Evolutionary conservation across 2,888 invertebrate genomes (phyloP), one percentile per base, ranked within the genome.

Genomic region (Metallyticus violacea): DNA sequence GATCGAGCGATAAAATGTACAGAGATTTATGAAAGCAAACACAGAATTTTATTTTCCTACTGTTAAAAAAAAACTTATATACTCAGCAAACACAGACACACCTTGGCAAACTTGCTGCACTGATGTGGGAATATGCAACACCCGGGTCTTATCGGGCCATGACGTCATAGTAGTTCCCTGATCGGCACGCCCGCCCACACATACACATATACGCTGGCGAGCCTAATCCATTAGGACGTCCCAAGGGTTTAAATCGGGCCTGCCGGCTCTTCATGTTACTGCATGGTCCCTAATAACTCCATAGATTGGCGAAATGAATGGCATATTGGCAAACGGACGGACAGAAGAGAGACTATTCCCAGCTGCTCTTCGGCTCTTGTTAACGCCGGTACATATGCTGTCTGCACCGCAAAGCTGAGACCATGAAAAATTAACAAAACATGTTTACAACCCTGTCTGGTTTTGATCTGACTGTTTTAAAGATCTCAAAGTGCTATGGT

Each of bases 221-320:
- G 40, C 81, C 81, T 40, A 81, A 81, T 81, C 81, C 81, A 81
- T 81, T 81, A 81, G 81, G 7, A 81, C 26, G 40, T 81, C 81
- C 81, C 81, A 4, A 15, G 81, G 81, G 81, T 62, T 62, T 62
- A 62, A 62, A 62, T 62, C 40, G 40, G 40, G 15, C 40, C 40
- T 62, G 40, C 40, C 15, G 40, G 40, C 40, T 40, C 40, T 40
- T 40, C 40, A 40, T 40, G 40, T 40, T 62, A 62, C 40, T 62
- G 40, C 40, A 62, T 62, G 40, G 40, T 62, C 40, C 9, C 40
- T 62, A 62, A 62, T 62, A 62, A 62, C 40, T 62, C 40, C 40
- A 62, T 62, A 62, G 40, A 62, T 62, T 62, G 40, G 40, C 15
- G 40, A 62, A 62, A 62, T 62, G 40, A 62, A 62, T 62, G 40